These are phyloP conservation scores for Luffia ferchaultella DNA, from an alignment of 2,888 invertebrate genomes.

Conservation along the genomic window DNA sequence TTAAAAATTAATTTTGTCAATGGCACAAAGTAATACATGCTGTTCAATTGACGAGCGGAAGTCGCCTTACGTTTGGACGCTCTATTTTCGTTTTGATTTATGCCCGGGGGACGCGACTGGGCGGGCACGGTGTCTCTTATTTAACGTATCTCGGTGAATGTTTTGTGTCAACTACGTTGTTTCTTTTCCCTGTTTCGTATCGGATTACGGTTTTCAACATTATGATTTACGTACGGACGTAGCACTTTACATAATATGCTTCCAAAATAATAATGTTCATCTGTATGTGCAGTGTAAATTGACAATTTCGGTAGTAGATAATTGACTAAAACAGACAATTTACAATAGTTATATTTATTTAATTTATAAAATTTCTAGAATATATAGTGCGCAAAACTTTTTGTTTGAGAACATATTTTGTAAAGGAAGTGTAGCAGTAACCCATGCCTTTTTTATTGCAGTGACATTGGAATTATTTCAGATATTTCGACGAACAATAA, in stretches of 20 bases:
- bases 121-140: background rate
- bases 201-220: background rate
- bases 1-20: background rate
- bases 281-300: too few species aligned
- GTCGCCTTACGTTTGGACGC: constrained; percentile 30
- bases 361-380: too few species aligned
- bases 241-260: background rate
- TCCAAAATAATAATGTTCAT: too few species aligned
- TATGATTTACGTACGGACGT: background rate
- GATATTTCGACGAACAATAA: too few species aligned
- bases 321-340: too few species aligned
- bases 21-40: background rate
- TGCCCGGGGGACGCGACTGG: constrained; percentile 16
- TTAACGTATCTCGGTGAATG: background rate
- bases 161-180: background rate
- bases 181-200: background rate
- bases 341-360: too few species aligned
- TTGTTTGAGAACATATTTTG: too few species aligned
- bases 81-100: constrained; percentile 60
- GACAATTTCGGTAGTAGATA: too few species aligned
- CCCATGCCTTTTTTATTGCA: too few species aligned
- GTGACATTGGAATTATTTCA: too few species aligned
- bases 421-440: too few species aligned
- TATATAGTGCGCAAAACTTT: too few species aligned
- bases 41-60: constrained; percentile 39